Evolutionary conservation across 2,797 vertebrate genomes (phyloP).

Genomic region (Melanotaenia boesemani): DNA sequence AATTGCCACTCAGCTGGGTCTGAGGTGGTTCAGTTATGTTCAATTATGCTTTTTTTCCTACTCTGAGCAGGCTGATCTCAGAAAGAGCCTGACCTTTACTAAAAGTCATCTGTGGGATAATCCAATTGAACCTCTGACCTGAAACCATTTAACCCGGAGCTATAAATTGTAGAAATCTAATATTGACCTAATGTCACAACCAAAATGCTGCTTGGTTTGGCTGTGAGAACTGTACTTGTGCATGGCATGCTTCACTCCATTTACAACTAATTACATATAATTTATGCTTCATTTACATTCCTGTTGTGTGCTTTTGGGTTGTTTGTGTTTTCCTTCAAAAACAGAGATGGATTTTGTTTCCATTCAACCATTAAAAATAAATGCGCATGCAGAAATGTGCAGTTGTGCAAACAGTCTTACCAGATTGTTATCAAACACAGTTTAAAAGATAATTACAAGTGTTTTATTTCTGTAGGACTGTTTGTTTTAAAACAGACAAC

Average conservation of each 20-base stretch:
- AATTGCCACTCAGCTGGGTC: background rate
- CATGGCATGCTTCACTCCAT: conserved; percentile 34
- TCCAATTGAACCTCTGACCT: conserved; percentile 54
- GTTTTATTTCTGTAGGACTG: background rate
- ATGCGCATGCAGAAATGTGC: background rate
- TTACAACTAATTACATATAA: conserved; percentile 43
- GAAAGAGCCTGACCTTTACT: conserved; percentile 52
- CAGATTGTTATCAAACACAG: conserved; percentile 1
- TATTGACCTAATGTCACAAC: conserved; percentile 18
- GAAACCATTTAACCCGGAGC: conserved; percentile 54
- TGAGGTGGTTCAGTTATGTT: conserved; percentile 35
- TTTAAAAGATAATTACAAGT: background rate
- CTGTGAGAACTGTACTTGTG: background rate
- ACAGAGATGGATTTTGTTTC: conserved; percentile 16
- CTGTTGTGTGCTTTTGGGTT: conserved; percentile 1
- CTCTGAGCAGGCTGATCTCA: conserved; percentile 38
- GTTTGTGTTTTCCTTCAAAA: conserved; percentile 17
- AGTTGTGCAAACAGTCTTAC: background rate
- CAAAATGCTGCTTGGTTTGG: conserved; percentile 44
- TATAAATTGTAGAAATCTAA: conserved; percentile 53
- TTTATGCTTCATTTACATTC: conserved; percentile 53
- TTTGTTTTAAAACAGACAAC: background rate
- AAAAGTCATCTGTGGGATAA: conserved; percentile 53
- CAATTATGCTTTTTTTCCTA: conserved; percentile 1
- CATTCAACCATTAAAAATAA: conserved; percentile 14